Conservation (phyloP, 2,888 invertebrate genomes). For the Oxystoma pomonae region DNA sequence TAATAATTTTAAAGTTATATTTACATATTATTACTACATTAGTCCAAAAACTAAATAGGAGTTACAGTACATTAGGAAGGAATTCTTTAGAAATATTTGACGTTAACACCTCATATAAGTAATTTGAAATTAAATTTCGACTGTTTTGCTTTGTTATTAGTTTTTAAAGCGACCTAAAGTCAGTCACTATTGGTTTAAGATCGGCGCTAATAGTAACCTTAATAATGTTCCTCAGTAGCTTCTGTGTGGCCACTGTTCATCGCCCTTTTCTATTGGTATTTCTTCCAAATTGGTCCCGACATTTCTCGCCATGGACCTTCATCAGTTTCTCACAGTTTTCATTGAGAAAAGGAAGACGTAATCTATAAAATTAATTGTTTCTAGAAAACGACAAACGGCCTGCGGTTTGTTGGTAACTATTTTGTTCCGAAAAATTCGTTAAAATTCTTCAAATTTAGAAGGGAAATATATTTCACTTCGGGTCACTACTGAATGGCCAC, state of each 20-base stretch:
- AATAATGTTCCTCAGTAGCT: neutral
- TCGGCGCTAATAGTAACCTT: no score
- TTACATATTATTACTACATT: neutral
- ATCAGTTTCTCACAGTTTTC: neutral
- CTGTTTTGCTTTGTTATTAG: neutral
- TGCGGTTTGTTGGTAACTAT: neutral
- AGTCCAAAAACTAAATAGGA: neutral
- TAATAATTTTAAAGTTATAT: neutral
- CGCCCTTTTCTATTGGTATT: neutral
- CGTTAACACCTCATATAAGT: neutral
- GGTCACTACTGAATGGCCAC: neutral
- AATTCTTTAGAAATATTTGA: neutral
- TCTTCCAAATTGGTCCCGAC: neutral
- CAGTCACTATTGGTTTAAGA: no score
- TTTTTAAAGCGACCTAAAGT: neutral
- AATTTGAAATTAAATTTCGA: neutral
- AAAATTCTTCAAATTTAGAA: neutral
- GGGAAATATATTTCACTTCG: neutral
- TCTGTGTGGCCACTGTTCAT: neutral
- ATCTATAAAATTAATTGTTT: neutral
- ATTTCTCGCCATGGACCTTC: neutral
- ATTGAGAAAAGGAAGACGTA: neutral
- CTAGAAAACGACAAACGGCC: neutral
- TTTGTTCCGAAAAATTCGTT: neutral
- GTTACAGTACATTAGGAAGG: neutral